Evolutionary conservation across 1,140 invertebrate species (phyloP).

Genomic region (Cardiocondyla obscurior): DNA sequence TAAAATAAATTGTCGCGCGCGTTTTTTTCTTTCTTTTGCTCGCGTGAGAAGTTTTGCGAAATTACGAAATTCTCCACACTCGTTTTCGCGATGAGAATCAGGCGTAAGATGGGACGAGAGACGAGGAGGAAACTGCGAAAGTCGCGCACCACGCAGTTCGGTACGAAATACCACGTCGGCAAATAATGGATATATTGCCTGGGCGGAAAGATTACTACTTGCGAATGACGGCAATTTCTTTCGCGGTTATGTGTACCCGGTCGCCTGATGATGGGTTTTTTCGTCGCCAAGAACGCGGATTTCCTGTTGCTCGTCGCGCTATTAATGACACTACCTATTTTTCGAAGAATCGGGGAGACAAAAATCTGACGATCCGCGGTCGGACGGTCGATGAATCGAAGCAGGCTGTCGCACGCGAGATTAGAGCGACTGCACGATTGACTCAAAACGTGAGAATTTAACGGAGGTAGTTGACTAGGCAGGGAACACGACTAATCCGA

Average conservation of each 20-base stretch:
- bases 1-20: background rate
- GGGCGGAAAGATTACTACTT: constrained; percentile 71
- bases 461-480: constrained; percentile 27
- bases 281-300: constrained; percentile 54
- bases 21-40: background rate
- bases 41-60: constrained; percentile 24
- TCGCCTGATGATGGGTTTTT: constrained; percentile 57
- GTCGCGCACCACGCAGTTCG: constrained; percentile 55
- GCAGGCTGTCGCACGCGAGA: constrained; percentile 46
- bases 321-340: constrained; percentile 39
- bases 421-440: constrained; percentile 53
- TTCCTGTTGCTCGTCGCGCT: constrained; percentile 46
- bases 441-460: constrained; percentile 58
- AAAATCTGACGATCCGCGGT: constrained; percentile 19
- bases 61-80: constrained; percentile 4
- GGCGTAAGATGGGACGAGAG: constrained; percentile 24
- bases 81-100: constrained; percentile 30
- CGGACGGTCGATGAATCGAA: constrained; percentile 2
- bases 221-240: constrained; percentile 65
- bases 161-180: constrained; percentile 48
- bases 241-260: constrained; percentile 66
- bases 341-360: constrained; percentile 17
- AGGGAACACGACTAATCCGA: constrained; percentile 30
- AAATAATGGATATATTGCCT: constrained; percentile 66
- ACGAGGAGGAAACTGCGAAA: constrained; percentile 47